Evolutionary conservation across 1,140 invertebrate species (phyloP), one percentile per base, ranked within the genome.

Genomic region (Venturia canescens): DNA sequence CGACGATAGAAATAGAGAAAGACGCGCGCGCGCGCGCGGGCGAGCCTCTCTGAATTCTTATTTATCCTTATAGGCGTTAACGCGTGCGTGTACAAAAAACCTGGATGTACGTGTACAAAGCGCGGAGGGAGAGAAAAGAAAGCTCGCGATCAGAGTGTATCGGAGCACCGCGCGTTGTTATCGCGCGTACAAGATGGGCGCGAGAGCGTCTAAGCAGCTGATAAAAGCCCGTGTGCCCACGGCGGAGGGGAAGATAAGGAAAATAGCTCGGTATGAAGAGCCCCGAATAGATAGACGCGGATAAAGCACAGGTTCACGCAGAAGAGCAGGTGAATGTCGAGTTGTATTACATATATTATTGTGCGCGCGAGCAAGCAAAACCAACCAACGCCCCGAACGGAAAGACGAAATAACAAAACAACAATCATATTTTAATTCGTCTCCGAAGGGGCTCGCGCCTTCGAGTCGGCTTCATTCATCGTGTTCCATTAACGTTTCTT

Each of bases 321-420:
- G n/a, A n/a, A 83, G 87, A 89, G 89, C 90, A 90, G 88, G 89
- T 88, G 86, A 90, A 89, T 88, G 80, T 89, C 83, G 84, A 79
- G 74, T 60, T 66, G 75, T 77, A 77, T 38, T 77, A 63, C 75
- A 77, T 77, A 66, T 66, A n/a, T n/a, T n/a, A n/a, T n/a, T n/a
- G n/a, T n/a, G n/a, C n/a, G 34, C 75, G 75, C 26, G 75, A 57
- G 75, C 66, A 29, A 85, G 79, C 75, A 83, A 86, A 85, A 90
- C 89, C 88, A 85, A 90, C 89, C 88, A 90, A 90, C 89, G 88
- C 89, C 89, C 88, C 86, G 86, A 83, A 81, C 86, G n/a, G n/a
- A n/a, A n/a, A n/a, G n/a, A n/a, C 38, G 13, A 70, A 57, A 57
- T 57, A 57, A 1, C 18, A 57, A 57, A n/a, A n/a, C n/a, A n/a